A percentile compares a stretch with the other conserved stretches of the same genome.
These are phyloP conservation scores for Sphenodon punctatus DNA, from an alignment of 2,797 vertebrate genomes.

Conservation along the genomic window DNA sequence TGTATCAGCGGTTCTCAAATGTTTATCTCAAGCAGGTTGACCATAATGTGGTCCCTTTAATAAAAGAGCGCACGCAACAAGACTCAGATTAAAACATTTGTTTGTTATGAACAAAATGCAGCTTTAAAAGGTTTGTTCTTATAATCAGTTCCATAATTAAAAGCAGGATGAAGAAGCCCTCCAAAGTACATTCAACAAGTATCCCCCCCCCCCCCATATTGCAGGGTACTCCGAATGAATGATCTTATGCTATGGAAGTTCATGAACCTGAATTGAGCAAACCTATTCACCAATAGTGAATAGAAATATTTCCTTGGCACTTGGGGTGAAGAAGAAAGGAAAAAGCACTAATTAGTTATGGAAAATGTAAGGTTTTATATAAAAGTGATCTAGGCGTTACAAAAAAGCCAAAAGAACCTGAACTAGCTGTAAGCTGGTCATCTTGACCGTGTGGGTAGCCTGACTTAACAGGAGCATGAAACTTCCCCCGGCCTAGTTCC, in stretches of 20 bases:
- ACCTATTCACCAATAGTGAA: not conserved
- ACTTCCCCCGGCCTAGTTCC: not conserved
- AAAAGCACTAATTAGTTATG: not conserved
- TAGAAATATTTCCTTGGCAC: not conserved
- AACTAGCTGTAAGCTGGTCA: too few species aligned
- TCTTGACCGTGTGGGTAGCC: not conserved
- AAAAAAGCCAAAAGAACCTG: too few species aligned
- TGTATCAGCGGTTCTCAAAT: not conserved
- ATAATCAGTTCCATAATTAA: slow-evolving; percentile 64
- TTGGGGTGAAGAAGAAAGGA: not conserved
- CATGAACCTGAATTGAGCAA: not conserved
- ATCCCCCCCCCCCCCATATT: too few species aligned
- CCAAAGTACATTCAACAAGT: slow-evolving; percentile 18
- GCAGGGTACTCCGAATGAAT: not conserved
- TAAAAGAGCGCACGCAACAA: not conserved
- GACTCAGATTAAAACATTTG: slow-evolving; percentile 13
- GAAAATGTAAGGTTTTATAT: not conserved
- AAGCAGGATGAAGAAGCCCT: slow-evolving; percentile 45
- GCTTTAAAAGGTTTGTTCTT: too few species aligned
- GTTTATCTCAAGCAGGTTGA: slow-evolving; percentile 15
- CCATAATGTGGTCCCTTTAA: not conserved
- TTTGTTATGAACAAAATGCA: too few species aligned
- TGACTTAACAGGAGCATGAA: not conserved
- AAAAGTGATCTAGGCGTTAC: too few species aligned
- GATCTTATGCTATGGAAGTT: not conserved